Evolutionary conservation across 2,888 invertebrate genomes (phyloP), one percentile per base, ranked within the genome.

Genomic region (Fragum sueziense): DNA sequence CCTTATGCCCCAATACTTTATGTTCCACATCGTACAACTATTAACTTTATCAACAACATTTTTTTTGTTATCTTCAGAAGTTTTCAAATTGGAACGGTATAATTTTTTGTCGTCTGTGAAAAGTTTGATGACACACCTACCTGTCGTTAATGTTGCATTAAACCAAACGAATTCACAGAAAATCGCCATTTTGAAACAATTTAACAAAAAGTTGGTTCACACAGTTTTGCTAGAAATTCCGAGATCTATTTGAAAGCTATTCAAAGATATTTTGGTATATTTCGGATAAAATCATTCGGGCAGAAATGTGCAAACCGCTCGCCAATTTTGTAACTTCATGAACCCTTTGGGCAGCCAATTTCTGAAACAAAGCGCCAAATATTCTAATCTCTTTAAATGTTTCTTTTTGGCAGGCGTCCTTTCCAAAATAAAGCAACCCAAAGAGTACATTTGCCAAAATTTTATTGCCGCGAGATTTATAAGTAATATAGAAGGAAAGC

Each of bases 381-480:
- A 71, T 78, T 78, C 76, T 79, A 84, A 82, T 82, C 82, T 76
- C 76, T 82, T 79, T 73, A 82, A 82, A 79, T 76, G 75, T 79
- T 79, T 74, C 65, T 54, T 74, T 70, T 70, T 76, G 78, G 76
- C 78, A 76, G 70, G 33, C 59, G 73, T 61, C 47, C 41, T 37
- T 68, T 61, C 79, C 68, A 67, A 62, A 71, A 41, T 57, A 70
- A 67, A 54, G 74, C 57, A 54, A 75, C 70, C 51, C 67, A 22
- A 47, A 41, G 31, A 52, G 27, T 29, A 57, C 29, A 59, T 68
- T 74, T 80, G 83, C 83, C 80, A 84, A 80, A 68, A 70, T 70
- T 73, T 77, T 80, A 77, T 79, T 80, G 65, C 77, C 57, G 72
- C 61, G 72, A 76, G 72, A 75, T 79, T 75, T 73, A 80, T 80